Base-by-base conservation (phyloP, 1,140 invertebrate species). In the Protaetia brevitarsis region DNA sequence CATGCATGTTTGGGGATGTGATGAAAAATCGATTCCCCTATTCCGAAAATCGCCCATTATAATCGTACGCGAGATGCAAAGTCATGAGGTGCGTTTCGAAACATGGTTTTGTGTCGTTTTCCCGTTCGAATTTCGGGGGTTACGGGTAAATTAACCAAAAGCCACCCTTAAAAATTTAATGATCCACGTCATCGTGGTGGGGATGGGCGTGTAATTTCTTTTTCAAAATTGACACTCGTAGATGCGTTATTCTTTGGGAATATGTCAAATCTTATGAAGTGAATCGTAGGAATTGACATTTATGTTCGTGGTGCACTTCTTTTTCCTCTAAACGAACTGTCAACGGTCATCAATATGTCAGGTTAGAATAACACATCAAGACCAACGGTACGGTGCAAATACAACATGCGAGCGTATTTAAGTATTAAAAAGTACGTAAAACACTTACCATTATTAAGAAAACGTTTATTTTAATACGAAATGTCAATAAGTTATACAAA, bases 401-500 rank as follows among this genome's bases (percentile, higher is more conserved):
- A 31, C 19, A 5, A 11, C 19, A 36, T 62, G 31, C 36, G 11
- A 13, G 23, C 16, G 3, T 36, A 26, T 62, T 62, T 36, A 62
- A 26, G 21, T 31, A 62, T 34, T 7, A 11, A 34, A 62, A 31
- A 36, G 19, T 36, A 34, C 10, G 31, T n/a, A 23, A 23, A 62
- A 34, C 11, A 62, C 60, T 62, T 62, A 62, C 60, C 60, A 62
- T 34, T 62, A 34, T 30, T 34, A 34, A 23, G 60, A 62, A 62
- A 34, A 21, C 27, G 21, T 30, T 36, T 62, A 62, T 62, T 62
- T 62, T 34, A 62, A 30, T 34, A 13, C 29, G 31, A 62, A 62
- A 62, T 62, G 60, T 62, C 60, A 62, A 62, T 34, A 62, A 62
- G 13, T 34, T 28, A 62, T 62, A 62, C 60, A 62, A 62, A 62